Evolutionary conservation across 2,797 vertebrate genomes (phyloP), one percentile per base, ranked within the genome.

Genomic region (Salmo trutta): DNA sequence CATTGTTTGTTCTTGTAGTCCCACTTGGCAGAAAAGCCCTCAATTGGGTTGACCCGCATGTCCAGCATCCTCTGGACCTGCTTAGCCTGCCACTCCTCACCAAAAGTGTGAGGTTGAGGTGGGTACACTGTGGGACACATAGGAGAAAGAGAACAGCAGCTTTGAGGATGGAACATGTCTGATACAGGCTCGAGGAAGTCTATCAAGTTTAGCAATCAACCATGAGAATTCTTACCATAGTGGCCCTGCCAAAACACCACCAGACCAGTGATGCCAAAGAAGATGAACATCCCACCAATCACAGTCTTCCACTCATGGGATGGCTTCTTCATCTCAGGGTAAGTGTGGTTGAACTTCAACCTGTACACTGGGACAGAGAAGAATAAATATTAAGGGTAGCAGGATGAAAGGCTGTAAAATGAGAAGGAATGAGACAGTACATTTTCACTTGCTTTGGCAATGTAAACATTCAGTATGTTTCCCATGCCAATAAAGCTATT

Each of bases 1-100:
- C 96, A 97, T 75, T 95, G 91, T n/a, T 93, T 93, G 90, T 94
- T 96, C 80, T 95, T 91, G 0, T 97, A 96, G 89, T 97, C 95
- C 96, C 96, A 97, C 27, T 90, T 90, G 78, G 94, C 41, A 0
- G 95, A 76, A 67, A 97, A 81, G 29, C 96, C 96, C 75, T 96
- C 76, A 19, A 97, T 56, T 0, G 96, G 96, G 85, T 93, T 95
- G 3, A 93, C 6, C 76, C 82, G 93, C 96, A 97, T 95, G 85
- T 97, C 96, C 87, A 97, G 29, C 91, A 95, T 93, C 85, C 95
- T 93, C 87, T 96, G 81, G 0, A 94, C 1, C 88, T 96, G 94
- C 84, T 82, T 89, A 74, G 93, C 91, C 87, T 95, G 77, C 94
- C 95, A 94, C 10, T 96, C 95, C 0, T 92, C 89, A 0, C 90